Percentiles rank a stretch among this genome's conserved stretches.
phyloP scores from a whole-genome alignment of 30 jellyfish, hydroid and myxozoan species.

The Aurelia coerulea region DNA sequence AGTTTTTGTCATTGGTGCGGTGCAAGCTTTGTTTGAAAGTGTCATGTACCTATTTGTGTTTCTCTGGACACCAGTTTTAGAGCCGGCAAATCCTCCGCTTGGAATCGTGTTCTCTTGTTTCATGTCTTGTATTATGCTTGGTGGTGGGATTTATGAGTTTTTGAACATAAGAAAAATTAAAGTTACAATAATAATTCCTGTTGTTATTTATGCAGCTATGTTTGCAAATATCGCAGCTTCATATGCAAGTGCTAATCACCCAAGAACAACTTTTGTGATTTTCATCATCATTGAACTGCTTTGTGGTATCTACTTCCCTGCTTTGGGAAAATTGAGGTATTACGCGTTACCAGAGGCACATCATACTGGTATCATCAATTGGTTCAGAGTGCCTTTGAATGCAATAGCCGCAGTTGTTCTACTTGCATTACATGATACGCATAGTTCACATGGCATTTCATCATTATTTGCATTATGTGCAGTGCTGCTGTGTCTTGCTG shows the following conservation, averaged over 20 bases:
- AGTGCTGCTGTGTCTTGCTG: slow-evolving; percentile 80
- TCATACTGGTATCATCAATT: slow-evolving; percentile 86
- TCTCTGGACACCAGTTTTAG: slow-evolving; percentile 97
- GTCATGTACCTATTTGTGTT: slow-evolving; percentile 96
- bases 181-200: slow-evolving; percentile 53
- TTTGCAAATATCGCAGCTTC: slow-evolving; percentile 86
- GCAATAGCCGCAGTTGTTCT: slow-evolving; percentile 86
- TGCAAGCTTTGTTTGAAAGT: slow-evolving; percentile 96
- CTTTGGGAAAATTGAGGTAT: slow-evolving; percentile 80
- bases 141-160: slow-evolving; percentile 66
- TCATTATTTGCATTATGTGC: slow-evolving; percentile 91
- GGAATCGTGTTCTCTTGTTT: slow-evolving; percentile 94
- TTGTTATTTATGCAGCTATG: slow-evolving; percentile 85
- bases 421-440: slow-evolving; percentile 91
- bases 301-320: slow-evolving; percentile 95
- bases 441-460: slow-evolving; percentile 89
- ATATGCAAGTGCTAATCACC: slow-evolving; percentile 90
- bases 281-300: slow-evolving; percentile 80
- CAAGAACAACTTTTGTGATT: slow-evolving; percentile 75
- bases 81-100: slow-evolving; percentile 92
- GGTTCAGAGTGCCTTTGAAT: slow-evolving; percentile 96
- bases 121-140: slow-evolving; percentile 94
- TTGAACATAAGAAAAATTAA: slow-evolving; percentile 27
- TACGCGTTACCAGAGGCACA: slow-evolving; percentile 79
- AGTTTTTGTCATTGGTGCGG: slow-evolving; percentile 87